Conservation (phyloP, 2,113 vertebrate species). For the Menura novaehollandiae region DNA sequence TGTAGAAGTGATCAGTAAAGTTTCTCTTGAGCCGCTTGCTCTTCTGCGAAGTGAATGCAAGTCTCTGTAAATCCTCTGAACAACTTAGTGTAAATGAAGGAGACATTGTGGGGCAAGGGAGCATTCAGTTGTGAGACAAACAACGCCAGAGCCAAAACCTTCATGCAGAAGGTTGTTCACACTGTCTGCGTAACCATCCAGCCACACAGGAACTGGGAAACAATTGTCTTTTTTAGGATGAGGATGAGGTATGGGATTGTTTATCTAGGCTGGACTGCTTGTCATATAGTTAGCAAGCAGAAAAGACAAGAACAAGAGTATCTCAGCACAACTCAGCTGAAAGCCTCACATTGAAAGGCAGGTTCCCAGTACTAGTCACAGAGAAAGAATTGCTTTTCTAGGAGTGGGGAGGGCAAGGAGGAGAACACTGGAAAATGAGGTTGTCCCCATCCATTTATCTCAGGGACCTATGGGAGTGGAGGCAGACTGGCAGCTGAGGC, state of each 20-base stretch:
- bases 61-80: neutral
- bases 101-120: neutral
- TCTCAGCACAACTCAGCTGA: neutral
- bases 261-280: neutral
- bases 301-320: neutral
- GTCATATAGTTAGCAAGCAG: neutral
- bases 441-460: neutral
- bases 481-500: neutral
- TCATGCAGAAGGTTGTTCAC: neutral
- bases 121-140: neutral
- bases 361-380: neutral
- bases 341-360: neutral
- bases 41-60: neutral
- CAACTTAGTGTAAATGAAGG: neutral
- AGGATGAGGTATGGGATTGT: neutral
- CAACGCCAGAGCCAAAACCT: neutral
- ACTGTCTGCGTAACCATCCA: neutral
- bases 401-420: neutral
- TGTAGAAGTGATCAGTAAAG: neutral
- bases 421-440: neutral
- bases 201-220: neutral
- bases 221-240: neutral
- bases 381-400: neutral
- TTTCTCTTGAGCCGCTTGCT: neutral
- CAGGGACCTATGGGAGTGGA: accelerated